Base-by-base conservation (phyloP, 1,140 invertebrate genomes). In the Solen grandis region DNA sequence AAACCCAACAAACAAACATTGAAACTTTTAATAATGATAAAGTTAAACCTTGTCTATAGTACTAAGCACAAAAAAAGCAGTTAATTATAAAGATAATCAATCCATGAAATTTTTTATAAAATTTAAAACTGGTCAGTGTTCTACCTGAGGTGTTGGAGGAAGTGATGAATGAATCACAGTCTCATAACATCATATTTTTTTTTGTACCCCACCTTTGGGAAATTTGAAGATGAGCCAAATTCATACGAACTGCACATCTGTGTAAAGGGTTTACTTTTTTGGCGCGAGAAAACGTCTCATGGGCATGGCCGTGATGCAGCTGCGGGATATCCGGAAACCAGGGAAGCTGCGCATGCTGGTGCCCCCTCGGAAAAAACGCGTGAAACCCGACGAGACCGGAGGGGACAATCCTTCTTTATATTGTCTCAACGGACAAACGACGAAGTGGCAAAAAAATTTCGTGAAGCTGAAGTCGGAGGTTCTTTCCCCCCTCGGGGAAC, bases 331-430 rank as follows among this genome's bases (percentile, higher is more conserved):
- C 85, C n/a, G 95, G 97, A 22, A 98, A 99, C 91, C 96, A 98
- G 74, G 97, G 97, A 54, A 98, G 97, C 1, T 98, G 97, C 90
- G 97, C 98, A 0, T 97, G 97, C 87, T 99, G 98, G 97, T 93
- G 99, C 69, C 96, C 97, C 1, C 94, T 99, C 1, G 98, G 98
- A 54, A 97, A n/a, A n/a, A 97, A 80, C 94, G 98, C 8, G 97
- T 99, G 57, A 96, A 99, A 90, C 99, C 99, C 96, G 98, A 99
- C 91, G 99, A 99, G 91, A 99, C 99, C n/a, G 99, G 99, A 13
- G 99, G n/a, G 98, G 97, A 99, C 99, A 46, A 98, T 99, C 88
- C 93, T 99, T 27, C 94, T n/a, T 99, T 36, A 99, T 99, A 87
- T 93, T 99, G 52, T 99, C 98, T 0, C 99, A 99, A 92, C 94